A percentile compares a stretch with the other conserved stretches of the same genome.
Evolutionary conservation across 2,888 invertebrate species (phyloP).

Genomic region (Halictus quadricinctus): DNA sequence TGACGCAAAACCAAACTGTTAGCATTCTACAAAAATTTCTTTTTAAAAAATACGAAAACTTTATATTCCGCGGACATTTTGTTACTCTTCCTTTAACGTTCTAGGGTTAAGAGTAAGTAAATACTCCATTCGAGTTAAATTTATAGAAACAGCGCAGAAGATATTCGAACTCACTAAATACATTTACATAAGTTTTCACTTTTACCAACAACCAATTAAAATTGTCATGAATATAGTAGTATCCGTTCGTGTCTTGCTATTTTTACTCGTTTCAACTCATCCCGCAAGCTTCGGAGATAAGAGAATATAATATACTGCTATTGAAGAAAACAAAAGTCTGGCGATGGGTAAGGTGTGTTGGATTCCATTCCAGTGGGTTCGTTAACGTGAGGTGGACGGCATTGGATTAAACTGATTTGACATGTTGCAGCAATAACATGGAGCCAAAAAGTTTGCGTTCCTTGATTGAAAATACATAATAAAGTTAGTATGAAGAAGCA

Average conservation of each 20-base stretch:
- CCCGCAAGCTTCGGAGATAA: neutral
- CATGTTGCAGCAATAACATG: conserved; percentile 77
- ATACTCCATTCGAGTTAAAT: neutral
- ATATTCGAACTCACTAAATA: neutral
- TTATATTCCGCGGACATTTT: neutral
- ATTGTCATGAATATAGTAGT: neutral
- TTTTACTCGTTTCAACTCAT: neutral
- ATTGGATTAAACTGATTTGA: conserved; percentile 78
- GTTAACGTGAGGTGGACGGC: conserved; percentile 79
- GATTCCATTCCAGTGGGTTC: conserved; percentile 62
- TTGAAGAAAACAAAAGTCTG: conserved; percentile 43
- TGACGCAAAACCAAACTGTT: neutral
- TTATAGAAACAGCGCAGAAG: neutral
- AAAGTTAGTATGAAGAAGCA: conserved; percentile 17
- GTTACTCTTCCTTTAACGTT: neutral
- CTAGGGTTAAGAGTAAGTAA: neutral
- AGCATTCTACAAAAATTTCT: neutral
- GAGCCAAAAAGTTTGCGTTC: conserved; percentile 70
- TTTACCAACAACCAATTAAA: neutral
- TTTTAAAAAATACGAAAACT: neutral
- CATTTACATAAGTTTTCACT: neutral
- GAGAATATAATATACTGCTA: conserved; percentile 18
- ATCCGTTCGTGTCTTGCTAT: neutral
- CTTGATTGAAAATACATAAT: conserved; percentile 58
- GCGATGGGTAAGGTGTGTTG: conserved; percentile 58